Base-by-base conservation (phyloP, 2,113 vertebrate species). In the Scolopax mira region DNA sequence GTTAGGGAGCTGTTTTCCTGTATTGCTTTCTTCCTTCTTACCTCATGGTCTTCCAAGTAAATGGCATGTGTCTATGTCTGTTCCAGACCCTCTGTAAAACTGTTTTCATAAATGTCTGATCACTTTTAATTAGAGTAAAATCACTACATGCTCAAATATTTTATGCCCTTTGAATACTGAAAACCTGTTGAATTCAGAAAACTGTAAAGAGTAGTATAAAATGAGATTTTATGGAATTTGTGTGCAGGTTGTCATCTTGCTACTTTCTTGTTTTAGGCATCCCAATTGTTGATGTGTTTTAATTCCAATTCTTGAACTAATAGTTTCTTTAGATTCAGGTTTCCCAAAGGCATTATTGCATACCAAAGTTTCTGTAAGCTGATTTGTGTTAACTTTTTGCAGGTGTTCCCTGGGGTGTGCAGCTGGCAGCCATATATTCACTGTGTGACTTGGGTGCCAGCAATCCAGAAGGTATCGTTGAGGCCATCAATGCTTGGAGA, bases 351-450 rank as follows among this genome's bases (percentile, higher is more conserved):
- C 16, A 22, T 41, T 9, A 23, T 12, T 70, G 10, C 21, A 9
- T 62, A 19, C 44, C 21, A 33, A 55, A 73, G 31, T 61, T 78
- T 71, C 72, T 54, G 0, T 58, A 46, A 39, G 31, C 31, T 67
- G 49, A 60, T 42, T 25, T 51, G 17, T 81, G 13, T 54, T 81
- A 66, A 65, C 49, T 67, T 81, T 89, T 96, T 97, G 19, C 95
- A 99, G 99, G 97, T 94, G 98, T 99, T 37, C 98, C 99, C 2
- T 99, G 99, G 99, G 98, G 98, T 22, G 98, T 99, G 62, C 99
- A 99, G 96, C 95, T 99, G 84, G 98, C 99, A n/a, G 98, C 99
- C 0, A 52, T 99, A 79, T 99, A 99, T 85, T 98, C 99, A 37
- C 98, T 99, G 41, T 99, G 98, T 62, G 99, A 99, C 86, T 82